Base-by-base conservation (phyloP, 2,113 vertebrate species). In the Ploceus nigricollis region DNA sequence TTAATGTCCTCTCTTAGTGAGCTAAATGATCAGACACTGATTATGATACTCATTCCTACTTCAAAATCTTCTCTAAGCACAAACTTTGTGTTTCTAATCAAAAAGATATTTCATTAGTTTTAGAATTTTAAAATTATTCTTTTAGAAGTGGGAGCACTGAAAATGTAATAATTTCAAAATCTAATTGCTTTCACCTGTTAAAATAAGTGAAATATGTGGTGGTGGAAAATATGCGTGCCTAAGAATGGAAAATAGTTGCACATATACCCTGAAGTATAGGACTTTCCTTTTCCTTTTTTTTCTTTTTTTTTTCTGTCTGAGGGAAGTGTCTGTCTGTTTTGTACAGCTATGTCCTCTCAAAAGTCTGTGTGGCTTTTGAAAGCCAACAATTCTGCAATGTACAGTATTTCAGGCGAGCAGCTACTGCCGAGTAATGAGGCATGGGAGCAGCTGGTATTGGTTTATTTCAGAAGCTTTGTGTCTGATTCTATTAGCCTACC, bases 141-240 rank as follows among this genome's bases (percentile, higher is more conserved):
- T 93, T 93, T 87, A 81, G 91, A 89, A 96, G 31, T 82, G 80
- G 64, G 81, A 81, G 58, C 44, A 94, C 40, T 94, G 82, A 94
- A 75, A 96, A 21, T 90, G 35, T 76, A 92, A 90, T 96, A 88
- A 91, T 97, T 97, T 97, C 71, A 53, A 96, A 97, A 93, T 94
- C 23, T 96, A 97, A 98, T 97, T 97, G 89, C 95, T 98, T 98
- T 98, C 97, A 98, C 96, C 96, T 98, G 97, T 97, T 98, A 92
- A 98, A 98, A 97, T 98, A 98, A 97, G 91, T 93, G 73, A 97
- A 97, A 47, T 96, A 73, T 83, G 81, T 39, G 6, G 66, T 94
- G 64, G 75, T 97, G 88, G 93, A 97, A 97, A 97, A 86, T 82
- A 75, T 89, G 76, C 88, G 73, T 70, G 91, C 79, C 64, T 90